Base-by-base conservation (phyloP, 2,113 vertebrate species). In the Triplophysa siluroides region DNA sequence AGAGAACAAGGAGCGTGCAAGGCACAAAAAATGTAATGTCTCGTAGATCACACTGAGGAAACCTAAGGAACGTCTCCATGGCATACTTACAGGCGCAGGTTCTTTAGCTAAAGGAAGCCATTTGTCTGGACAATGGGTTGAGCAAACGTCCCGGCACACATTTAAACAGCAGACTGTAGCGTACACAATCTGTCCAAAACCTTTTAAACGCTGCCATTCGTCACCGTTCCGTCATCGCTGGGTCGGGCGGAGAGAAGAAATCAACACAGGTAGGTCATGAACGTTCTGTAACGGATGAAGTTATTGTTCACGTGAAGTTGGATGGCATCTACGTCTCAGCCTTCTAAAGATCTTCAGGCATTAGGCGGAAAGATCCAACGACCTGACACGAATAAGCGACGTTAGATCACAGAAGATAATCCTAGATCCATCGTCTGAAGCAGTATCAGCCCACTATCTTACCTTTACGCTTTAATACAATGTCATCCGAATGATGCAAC, bases 121-220 rank as follows among this genome's bases (percentile, higher is more conserved):
- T 85, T 78, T 82, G 63, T 83, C 78, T 78, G 29, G 47, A 56
- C 66, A 62, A 70, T 71, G 63, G 66, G 29, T 24, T 71, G 18
- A 60, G 78, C 78, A 80, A 68, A 79, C 50, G 77, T 82, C 47
- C 43, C 75, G 60, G 26, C 82, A 80, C 54, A 74, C 86, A 86
- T 88, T 83, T 45, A 76, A 82, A 76, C 80, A 85, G 76, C 69
- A 75, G 68, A 76, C 62, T 82, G 54, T 76, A 86, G 87, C 87
- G 78, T 88, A 89, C 78, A 86, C 86, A 84, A 79, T 86, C 85
- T 88, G 86, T 88, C 89, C 65, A 86, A 92, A 91, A 90, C 85
- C 88, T 90, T 91, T 91, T 90, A 91, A 70, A 90, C 77, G 61
- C 16, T 23, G 64, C 78, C 80, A 89, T 91, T 88, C 73, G 75